Base-by-base conservation (phyloP, 2,113 vertebrate genomes). In the Actenoides lindsayi region DNA sequence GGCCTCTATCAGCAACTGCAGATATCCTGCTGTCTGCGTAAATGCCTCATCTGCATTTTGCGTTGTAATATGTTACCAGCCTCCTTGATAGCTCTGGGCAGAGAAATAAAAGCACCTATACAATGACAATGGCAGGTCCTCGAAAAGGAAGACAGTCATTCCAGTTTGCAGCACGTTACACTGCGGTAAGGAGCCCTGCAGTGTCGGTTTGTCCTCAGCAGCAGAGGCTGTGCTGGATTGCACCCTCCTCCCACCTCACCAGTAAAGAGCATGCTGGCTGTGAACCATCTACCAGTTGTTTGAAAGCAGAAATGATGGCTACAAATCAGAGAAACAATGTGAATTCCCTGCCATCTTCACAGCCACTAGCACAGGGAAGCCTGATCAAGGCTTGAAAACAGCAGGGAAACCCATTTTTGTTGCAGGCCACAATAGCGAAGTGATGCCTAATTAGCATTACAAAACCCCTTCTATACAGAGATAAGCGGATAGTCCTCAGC, bases 231-330 rank as follows among this genome's bases (percentile, higher is more conserved):
- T 3, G 63, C 37, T 6, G 76, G 17, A 17, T 5, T 7, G 54
- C 30, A 10, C 37, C 10, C 4, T 4, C 63, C 56, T 18, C 68
- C 10, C 62, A 7, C 13, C 14, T 9, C 9, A 14, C 31, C 75
- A 3, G 69, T 7, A 17, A 18, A 42, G 11, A 3, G 2, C 60
- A 3, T 2, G 64, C 35, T 16, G 70, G 39, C 71, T 13, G 23
- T 3, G 21, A 30, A 1, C 39, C 11, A 5, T 3, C 51, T 3
- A 2, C 25, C 73, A 11, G 57, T 9, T 21, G n/a, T 50, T 13
- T 44, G 71, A n/a, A 21, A 83, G 41, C 28, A 57, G 59, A 24
- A 51, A 28, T 3, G 41, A 46, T 28, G 62, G 28, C 73, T 51
- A 4, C 54, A 63, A 63, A 62, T 31, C 53, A 46, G 20, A 64